Percentiles rank a stretch among this genome's conserved stretches.
phyloP scores from a whole-genome alignment of 2,888 invertebrate genomes.

The Heliconius cydno region DNA sequence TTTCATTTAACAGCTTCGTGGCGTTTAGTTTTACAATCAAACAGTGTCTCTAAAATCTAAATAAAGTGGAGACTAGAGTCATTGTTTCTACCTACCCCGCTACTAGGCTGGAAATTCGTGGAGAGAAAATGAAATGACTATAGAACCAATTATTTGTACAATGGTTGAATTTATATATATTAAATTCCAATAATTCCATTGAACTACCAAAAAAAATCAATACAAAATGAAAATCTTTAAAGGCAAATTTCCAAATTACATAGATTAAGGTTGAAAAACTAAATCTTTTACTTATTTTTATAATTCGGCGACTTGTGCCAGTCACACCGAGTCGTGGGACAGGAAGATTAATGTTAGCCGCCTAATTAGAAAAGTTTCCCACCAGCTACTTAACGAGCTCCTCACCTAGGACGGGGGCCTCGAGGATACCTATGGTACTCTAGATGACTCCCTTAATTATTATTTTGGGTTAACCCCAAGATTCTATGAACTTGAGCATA shows the following conservation, averaged over 20 bases:
- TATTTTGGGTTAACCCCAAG: background rate
- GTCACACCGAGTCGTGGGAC: slow-evolving; percentile 69
- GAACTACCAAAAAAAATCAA: background rate
- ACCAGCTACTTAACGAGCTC: slow-evolving; percentile 70
- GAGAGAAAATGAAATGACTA: too few species aligned
- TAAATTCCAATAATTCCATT: too few species aligned
- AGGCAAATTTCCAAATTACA: background rate
- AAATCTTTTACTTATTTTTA: slow-evolving; percentile 56
- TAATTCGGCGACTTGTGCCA: slow-evolving; percentile 69
- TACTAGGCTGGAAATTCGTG: too few species aligned
- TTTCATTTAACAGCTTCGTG: too few species aligned
- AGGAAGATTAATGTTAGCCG: slow-evolving; percentile 73
- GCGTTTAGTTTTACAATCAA: too few species aligned
- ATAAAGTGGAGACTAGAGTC: too few species aligned
- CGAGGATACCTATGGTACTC: slow-evolving; percentile 2
- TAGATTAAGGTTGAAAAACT: slow-evolving; percentile 21
- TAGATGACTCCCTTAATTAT: slow-evolving; percentile 20
- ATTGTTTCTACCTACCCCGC: too few species aligned
- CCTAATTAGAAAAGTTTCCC: slow-evolving; percentile 79
- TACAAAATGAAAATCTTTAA: background rate
- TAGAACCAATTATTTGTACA: too few species aligned
- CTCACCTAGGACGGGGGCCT: slow-evolving; percentile 26
- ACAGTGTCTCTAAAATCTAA: too few species aligned
- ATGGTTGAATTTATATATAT: too few species aligned
- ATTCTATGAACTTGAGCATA: background rate